Conservation (phyloP, 2,888 invertebrate genomes). For the Psylliodes chrysocephalus region DNA sequence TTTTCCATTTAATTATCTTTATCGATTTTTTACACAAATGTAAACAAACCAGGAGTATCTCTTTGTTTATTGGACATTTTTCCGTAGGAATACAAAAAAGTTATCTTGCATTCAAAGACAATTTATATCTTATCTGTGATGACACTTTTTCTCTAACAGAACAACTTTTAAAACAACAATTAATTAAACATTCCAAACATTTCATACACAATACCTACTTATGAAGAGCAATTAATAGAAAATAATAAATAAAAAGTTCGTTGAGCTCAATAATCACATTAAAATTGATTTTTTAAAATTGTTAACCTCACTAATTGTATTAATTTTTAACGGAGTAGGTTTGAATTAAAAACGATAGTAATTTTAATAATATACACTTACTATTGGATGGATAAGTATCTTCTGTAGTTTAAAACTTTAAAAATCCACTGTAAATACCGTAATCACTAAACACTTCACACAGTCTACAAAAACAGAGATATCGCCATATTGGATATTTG, state of each 20-base stretch:
- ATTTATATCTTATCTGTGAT: background rate
- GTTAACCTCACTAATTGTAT: slow-evolving; percentile 30
- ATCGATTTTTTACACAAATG: slow-evolving; percentile 26
- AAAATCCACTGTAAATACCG: slow-evolving; percentile 21
- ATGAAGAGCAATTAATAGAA: slow-evolving; percentile 1
- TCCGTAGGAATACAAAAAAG: background rate
- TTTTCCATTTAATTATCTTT: slow-evolving; percentile 33
- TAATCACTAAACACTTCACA: slow-evolving; percentile 39
- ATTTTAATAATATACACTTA: slow-evolving; percentile 13
- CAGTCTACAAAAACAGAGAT: slow-evolving; percentile 45
- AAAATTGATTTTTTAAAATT: slow-evolving; percentile 25
- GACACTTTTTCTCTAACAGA: background rate
- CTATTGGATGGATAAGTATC: slow-evolving; percentile 3
- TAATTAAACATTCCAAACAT: background rate
- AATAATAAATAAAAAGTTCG: slow-evolving; percentile 3
- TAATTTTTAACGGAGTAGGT: background rate
- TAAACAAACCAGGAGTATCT: slow-evolving; percentile 16
- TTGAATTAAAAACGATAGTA: slow-evolving; percentile 6
- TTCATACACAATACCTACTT: background rate
- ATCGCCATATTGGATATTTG: slow-evolving; percentile 51
- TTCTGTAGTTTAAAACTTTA: slow-evolving; percentile 33
- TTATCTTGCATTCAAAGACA: background rate
- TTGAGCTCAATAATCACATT: slow-evolving; percentile 7
- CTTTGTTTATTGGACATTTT: slow-evolving; percentile 1
- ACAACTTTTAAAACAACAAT: background rate